Conservation (phyloP, 2,113 vertebrate genomes). For the Numenius arquata region DNA sequence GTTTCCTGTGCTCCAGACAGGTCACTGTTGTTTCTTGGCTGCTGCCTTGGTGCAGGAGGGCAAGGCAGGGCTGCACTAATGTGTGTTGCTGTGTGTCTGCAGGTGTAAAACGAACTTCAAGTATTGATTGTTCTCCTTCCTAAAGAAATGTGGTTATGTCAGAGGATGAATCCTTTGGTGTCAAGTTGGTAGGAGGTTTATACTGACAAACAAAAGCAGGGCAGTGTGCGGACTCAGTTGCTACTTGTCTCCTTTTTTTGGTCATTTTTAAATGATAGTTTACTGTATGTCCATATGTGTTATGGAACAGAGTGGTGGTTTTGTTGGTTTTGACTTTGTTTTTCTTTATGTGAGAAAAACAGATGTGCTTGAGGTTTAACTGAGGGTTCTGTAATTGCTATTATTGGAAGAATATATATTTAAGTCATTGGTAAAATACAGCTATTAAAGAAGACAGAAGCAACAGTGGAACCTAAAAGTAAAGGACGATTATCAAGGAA, state of each 20-base stretch:
- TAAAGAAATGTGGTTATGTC: not conserved
- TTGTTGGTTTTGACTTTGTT: not conserved
- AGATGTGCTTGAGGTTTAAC: not conserved
- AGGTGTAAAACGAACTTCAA: not conserved
- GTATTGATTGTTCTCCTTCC: not conserved
- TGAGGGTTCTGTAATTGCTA: not conserved
- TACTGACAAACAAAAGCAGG: not conserved
- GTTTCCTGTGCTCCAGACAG: not conserved
- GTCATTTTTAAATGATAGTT: not conserved
- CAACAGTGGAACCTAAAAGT: not conserved
- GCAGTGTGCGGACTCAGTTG: not conserved
- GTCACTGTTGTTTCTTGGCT: not conserved
- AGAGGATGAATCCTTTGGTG: not conserved
- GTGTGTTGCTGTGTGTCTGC: not conserved
- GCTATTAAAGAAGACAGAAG: not conserved
- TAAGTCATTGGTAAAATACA: not conserved
- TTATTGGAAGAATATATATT: not conserved
- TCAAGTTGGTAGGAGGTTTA: not conserved
- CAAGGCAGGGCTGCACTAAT: not conserved
- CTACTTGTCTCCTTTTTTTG: not conserved
- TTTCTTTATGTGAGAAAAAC: not conserved
- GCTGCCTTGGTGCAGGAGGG: not conserved
- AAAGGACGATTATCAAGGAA: not conserved
- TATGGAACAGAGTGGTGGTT: not conserved
- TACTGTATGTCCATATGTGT: not conserved